Evolutionary conservation across 2,888 invertebrate species (phyloP).

Genomic region (Sycophila texana): DNA sequence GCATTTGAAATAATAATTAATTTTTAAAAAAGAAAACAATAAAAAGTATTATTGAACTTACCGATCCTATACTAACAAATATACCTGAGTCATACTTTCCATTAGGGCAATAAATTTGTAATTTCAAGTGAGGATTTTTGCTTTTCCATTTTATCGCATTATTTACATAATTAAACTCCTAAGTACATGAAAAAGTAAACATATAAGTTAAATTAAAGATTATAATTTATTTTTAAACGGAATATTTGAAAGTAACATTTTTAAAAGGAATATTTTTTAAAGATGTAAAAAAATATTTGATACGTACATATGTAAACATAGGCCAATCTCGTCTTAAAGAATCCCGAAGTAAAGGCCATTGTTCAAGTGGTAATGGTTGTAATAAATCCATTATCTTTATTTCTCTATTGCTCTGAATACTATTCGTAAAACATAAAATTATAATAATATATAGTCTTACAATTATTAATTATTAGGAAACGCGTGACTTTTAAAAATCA

Average conservation of each 20-base stretch:
- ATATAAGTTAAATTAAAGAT: not conserved
- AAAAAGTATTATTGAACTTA: constrained; percentile 49
- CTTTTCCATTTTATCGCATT: constrained; percentile 71
- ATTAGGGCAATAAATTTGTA: constrained; percentile 75
- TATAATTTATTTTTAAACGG: too few species aligned
- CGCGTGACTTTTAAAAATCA: too few species aligned
- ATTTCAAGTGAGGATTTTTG: constrained; percentile 64
- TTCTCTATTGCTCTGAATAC: too few species aligned
- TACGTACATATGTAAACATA: constrained; percentile 11
- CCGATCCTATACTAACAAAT: constrained; percentile 63
- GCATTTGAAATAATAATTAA: not conserved
- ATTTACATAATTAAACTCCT: constrained; percentile 71
- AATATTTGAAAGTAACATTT: not conserved
- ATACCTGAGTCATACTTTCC: constrained; percentile 74
- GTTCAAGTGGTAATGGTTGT: not conserved
- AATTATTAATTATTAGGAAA: too few species aligned
- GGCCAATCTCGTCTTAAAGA: constrained; percentile 10
- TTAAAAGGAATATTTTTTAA: not conserved
- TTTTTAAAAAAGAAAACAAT: constrained; percentile 30
- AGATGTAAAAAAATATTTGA: not conserved
- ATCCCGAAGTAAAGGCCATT: not conserved
- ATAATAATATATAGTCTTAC: too few species aligned
- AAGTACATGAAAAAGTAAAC: constrained; percentile 22
- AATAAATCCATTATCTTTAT: not conserved
- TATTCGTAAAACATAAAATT: too few species aligned